Evolutionary conservation across 2,113 vertebrate species (phyloP).

Genomic region (Aramus guarauna): DNA sequence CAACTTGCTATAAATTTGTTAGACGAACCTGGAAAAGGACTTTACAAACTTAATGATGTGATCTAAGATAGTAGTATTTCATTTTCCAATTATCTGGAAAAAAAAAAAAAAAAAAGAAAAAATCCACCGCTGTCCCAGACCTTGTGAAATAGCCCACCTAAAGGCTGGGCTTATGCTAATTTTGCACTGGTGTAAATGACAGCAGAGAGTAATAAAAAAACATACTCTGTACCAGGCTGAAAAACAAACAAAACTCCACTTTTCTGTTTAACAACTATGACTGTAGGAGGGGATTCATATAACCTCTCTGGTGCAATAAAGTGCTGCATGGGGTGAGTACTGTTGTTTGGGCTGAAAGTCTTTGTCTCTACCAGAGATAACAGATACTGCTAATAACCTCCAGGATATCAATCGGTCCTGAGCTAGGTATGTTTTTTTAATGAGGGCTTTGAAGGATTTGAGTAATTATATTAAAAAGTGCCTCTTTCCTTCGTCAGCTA

Average conservation of each 20-base stretch:
- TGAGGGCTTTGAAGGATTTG: neutral
- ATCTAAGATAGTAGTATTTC: neutral
- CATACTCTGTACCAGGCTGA: neutral
- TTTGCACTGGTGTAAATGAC: neutral
- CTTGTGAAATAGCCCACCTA: neutral
- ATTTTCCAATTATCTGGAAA: neutral
- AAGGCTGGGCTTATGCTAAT: fast-evolving
- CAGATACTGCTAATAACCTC: neutral
- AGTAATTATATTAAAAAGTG: neutral
- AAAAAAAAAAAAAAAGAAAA: neutral
- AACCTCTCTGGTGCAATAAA: neutral
- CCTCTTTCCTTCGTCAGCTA: neutral
- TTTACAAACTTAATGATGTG: neutral
- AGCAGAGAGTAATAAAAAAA: neutral
- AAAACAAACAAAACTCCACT: neutral
- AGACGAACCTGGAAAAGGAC: neutral
- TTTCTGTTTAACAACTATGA: neutral
- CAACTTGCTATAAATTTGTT: neutral
- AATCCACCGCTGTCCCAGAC: neutral
- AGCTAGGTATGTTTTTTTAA: neutral
- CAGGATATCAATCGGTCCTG: neutral
- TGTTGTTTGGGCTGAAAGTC: neutral
- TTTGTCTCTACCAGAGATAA: neutral
- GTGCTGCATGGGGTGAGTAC: neutral
- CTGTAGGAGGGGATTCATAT: neutral